phyloP scores from a whole-genome alignment of 2,113 vertebrate genomes.

The Chrysemys picta region DNA sequence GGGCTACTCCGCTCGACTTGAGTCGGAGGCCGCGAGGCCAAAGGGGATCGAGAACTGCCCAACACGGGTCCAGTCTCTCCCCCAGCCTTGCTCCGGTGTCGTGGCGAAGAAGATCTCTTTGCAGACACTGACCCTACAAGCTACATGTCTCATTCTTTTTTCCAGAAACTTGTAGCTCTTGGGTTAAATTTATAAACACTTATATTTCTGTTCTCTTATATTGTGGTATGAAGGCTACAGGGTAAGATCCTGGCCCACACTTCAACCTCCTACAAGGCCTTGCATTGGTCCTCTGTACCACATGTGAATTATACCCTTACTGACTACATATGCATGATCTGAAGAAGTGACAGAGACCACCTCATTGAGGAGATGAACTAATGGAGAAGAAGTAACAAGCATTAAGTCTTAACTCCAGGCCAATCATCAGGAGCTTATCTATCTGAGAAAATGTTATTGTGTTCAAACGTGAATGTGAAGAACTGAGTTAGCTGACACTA shows the following conservation, averaged over 20 bases:
- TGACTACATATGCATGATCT: background rate
- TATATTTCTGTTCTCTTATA: background rate
- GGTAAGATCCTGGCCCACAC: background rate
- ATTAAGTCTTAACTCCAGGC: background rate
- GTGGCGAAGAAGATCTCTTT: too few relatives aligned
- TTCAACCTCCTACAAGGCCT: background rate
- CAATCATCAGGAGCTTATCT: background rate
- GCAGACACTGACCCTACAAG: background rate
- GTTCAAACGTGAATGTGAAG: background rate
- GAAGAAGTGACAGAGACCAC: background rate
- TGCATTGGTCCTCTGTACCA: background rate
- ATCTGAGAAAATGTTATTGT: background rate
- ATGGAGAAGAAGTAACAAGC: background rate
- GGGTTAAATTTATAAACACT: background rate
- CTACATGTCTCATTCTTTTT: background rate
- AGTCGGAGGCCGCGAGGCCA: too few relatives aligned
- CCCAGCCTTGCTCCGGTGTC: too few relatives aligned
- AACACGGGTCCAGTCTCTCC: too few relatives aligned
- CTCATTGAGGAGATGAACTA: background rate
- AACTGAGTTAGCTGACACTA: background rate
- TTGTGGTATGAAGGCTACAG: background rate
- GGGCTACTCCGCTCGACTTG: too few relatives aligned
- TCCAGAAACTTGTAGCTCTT: background rate
- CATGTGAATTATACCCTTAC: background rate
- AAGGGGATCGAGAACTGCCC: too few relatives aligned